A percentile compares a stretch with the other conserved stretches of the same genome.
phyloP scores from a whole-genome alignment of 1,140 invertebrate genomes.

The Argopecten irradians region DNA sequence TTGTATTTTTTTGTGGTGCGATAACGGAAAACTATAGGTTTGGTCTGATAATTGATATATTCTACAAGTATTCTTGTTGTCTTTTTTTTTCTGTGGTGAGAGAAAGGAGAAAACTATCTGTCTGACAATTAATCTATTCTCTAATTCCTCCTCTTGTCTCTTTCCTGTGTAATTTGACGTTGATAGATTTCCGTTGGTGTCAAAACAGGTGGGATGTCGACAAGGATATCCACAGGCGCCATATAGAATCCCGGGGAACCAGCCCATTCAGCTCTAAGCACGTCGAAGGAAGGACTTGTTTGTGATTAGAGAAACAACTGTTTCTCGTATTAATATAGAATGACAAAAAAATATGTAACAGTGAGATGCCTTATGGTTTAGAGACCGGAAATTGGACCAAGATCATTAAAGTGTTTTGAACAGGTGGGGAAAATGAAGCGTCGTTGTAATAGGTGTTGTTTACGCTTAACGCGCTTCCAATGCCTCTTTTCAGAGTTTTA shows the following conservation, averaged over 20 bases:
- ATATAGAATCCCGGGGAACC: not conserved
- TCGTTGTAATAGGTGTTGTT: not conserved
- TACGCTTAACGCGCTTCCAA: not conserved
- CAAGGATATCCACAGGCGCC: not conserved
- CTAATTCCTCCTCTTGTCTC: not conserved
- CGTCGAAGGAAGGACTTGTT: not conserved
- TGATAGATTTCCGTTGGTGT: not conserved
- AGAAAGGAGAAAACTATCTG: too few relatives aligned
- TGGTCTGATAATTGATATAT: too few relatives aligned
- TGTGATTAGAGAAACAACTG: not conserved
- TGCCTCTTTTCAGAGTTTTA: conserved; percentile 5
- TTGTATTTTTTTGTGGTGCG: too few relatives aligned
- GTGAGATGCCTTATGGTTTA: not conserved
- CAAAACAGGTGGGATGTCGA: not conserved
- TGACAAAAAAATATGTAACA: not conserved
- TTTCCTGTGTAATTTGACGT: not conserved
- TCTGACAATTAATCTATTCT: not conserved
- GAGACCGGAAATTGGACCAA: not conserved
- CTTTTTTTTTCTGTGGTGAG: too few relatives aligned
- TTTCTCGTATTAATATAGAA: not conserved
- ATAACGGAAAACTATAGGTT: too few relatives aligned
- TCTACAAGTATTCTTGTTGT: too few relatives aligned
- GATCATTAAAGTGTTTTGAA: conserved; percentile 23
- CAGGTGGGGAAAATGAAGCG: not conserved
- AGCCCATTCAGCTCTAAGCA: not conserved